Base-by-base conservation (phyloP, 2,888 invertebrate genomes). In the Busseola fusca region DNA sequence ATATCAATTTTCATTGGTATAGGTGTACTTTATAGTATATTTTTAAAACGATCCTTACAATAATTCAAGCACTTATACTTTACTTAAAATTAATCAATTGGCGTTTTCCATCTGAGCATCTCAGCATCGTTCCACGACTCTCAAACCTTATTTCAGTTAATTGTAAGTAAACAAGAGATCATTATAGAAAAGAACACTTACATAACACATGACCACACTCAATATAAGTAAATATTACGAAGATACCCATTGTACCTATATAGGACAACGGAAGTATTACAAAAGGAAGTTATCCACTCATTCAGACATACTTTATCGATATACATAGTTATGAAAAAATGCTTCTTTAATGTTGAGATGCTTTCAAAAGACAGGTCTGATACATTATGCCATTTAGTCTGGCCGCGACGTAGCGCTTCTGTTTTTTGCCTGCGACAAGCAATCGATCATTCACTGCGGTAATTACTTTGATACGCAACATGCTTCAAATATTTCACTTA, bases 131-230 rank as follows among this genome's bases (percentile, higher is more conserved):
- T 87, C 84, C 86, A 83, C 72, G 81, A 86, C 78, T 78, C 80
- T 73, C 90, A 67, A 87, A 86, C 91, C 92, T 84, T 92, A 93
- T 94, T 95, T 88, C 95, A 93, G 93, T 88, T 90, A 89, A 95
- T 94, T 95, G 95, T 94, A 95, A 95, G 89, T 90, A 93, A 95
- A 95, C 93, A 87, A 91, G 94, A 93, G 94, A 94, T 94, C 93
- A 93, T 87, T 78, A 84, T 89, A 90, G 84, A 88, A 91, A 89
- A 92, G 76, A 91, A 93, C 84, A 86, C 86, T 87, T 89, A 83
- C 71, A 69, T 80, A 90, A 87, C 87, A 91, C 91, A 93, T 90
- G 91, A 94, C 91, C 92, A 93, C 93, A 94, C 93, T 89, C 91
- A 92, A 89, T 89, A 91, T 88, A 87, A 89, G 87, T 89, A 84